These are phyloP conservation scores for Triplophysa yarkandensis DNA, from an alignment of 2,797 vertebrate species.

Conservation along the genomic window DNA sequence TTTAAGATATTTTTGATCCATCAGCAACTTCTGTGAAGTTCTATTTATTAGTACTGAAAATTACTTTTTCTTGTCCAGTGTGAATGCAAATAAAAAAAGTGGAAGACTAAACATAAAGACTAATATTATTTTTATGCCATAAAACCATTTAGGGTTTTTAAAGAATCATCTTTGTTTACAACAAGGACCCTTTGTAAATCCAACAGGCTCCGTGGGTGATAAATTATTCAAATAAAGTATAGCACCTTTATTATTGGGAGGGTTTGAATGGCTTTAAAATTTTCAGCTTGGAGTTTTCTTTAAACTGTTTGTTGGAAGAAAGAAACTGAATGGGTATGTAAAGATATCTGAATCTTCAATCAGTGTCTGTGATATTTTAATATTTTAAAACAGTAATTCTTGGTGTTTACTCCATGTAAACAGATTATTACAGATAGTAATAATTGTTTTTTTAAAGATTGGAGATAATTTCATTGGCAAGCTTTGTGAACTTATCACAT, in stretches of 20 bases:
- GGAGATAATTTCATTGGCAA: background rate
- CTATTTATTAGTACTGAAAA: background rate
- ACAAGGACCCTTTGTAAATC: no score
- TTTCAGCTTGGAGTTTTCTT: background rate
- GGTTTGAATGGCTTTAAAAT: background rate
- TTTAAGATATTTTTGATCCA: background rate
- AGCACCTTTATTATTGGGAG: no score
- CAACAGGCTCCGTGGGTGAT: no score
- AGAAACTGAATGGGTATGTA: background rate
- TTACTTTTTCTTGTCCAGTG: background rate
- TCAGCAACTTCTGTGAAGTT: background rate
- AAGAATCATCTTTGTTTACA: no score
- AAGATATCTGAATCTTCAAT: background rate
- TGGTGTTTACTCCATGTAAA: background rate
- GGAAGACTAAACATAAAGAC: background rate
- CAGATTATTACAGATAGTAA: background rate
- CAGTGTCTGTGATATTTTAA: background rate
- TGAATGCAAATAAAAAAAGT: background rate
- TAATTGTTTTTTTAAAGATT: background rate
- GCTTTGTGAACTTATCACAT: background rate
- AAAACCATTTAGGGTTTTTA: no score
- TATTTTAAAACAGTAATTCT: no score
- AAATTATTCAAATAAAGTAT: no score
- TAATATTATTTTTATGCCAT: no score
- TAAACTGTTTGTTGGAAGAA: background rate